Conservation (phyloP, 2,113 vertebrate species). For the Choloepus hoffmanni region DNA sequence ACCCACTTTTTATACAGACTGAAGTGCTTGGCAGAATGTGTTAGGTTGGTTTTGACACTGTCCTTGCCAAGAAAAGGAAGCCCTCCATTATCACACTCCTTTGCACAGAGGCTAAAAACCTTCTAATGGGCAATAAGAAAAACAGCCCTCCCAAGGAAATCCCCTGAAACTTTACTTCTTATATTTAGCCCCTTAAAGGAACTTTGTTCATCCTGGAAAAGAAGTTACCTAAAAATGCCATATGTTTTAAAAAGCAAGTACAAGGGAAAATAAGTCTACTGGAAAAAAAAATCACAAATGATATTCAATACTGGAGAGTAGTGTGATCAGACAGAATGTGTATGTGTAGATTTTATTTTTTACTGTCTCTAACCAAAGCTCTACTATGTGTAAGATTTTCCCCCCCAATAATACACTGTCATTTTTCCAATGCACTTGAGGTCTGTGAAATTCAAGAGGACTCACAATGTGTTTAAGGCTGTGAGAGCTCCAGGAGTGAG, state of each 20-base stretch:
- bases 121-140: constrained; percentile 22
- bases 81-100: not conserved
- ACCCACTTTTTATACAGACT: not conserved
- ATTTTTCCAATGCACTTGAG: constrained; percentile 75
- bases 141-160: constrained; percentile 55
- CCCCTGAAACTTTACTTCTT: constrained; percentile 54
- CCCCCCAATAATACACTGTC: constrained; percentile 72
- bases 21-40: not conserved
- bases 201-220: constrained; percentile 73
- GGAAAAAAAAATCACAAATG: constrained; percentile 46
- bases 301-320: not conserved
- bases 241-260: constrained; percentile 44
- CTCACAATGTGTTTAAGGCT: constrained; percentile 77
- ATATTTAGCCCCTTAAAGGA: constrained; percentile 63
- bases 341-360: constrained; percentile 53
- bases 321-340: constrained; percentile 33
- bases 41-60: constrained; percentile 1
- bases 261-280: constrained; percentile 38
- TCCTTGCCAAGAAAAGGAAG: constrained; percentile 50
- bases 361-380: constrained; percentile 67
- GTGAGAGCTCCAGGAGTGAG: constrained; percentile 84
- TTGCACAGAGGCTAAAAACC: constrained; percentile 2
- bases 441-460: constrained; percentile 83
- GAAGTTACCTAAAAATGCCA: constrained; percentile 61
- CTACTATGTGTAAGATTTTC: constrained; percentile 34